Conservation (phyloP, 2,113 vertebrate genomes). For the Tragulus kanchil region DNA sequence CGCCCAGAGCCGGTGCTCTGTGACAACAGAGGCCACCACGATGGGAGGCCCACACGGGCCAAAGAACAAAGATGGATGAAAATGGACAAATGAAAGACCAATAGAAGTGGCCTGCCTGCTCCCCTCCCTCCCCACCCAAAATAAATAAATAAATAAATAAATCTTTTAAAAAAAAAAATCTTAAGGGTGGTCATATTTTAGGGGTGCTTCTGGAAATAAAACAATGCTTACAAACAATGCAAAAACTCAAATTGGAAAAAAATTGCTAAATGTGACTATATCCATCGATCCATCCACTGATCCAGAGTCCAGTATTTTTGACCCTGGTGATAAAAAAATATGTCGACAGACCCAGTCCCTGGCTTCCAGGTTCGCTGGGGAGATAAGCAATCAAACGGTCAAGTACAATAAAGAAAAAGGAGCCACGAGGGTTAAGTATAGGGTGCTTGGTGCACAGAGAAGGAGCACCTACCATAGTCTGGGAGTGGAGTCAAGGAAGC, state of each 20-base stretch:
- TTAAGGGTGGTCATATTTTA: slow-evolving; percentile 49
- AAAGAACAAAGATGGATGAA: no score
- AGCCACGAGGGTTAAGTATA: neutral
- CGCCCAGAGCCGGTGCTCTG: no score
- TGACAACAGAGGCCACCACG: no score
- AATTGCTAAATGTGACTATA: neutral
- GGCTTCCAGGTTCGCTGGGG: slow-evolving; percentile 38
- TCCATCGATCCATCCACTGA: neutral
- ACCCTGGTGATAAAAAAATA: slow-evolving; percentile 54
- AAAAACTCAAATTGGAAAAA: slow-evolving; percentile 56
- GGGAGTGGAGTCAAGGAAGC: slow-evolving; percentile 71
- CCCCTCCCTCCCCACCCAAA: no score
- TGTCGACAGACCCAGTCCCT: neutral
- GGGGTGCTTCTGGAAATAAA: slow-evolving; percentile 44
- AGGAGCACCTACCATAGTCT: slow-evolving; percentile 75
- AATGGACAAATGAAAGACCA: no score
- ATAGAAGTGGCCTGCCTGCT: no score
- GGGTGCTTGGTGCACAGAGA: neutral
- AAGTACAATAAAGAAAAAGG: slow-evolving; percentile 49
- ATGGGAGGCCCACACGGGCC: no score
- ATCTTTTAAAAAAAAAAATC: neutral
- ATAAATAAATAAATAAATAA: no score
- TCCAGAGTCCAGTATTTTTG: slow-evolving; percentile 21
- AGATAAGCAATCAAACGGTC: slow-evolving; percentile 51
- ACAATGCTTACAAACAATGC: slow-evolving; percentile 53